phyloP scores from a whole-genome alignment of 2,797 vertebrate species.

The Chelon auratus region DNA sequence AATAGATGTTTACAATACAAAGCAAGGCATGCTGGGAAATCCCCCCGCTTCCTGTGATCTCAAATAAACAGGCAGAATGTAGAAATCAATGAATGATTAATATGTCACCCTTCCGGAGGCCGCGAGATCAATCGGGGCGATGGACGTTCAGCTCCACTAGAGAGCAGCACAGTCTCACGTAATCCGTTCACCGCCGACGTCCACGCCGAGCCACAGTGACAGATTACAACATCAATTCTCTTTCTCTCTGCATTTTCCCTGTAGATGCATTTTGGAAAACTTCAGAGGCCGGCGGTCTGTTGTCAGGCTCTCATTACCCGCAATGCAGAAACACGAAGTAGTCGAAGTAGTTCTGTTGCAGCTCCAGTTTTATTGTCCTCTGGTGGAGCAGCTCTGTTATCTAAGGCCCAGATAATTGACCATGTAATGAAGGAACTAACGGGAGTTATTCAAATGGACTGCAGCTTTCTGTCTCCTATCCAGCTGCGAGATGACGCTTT shows the following conservation, averaged over 20 bases:
- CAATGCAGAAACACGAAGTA: conserved; percentile 34
- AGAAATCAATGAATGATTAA: not conserved
- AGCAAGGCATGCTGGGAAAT: not conserved
- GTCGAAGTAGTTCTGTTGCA: conserved; percentile 2
- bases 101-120: too few relatives aligned
- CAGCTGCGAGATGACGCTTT: conserved; percentile 46
- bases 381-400: conserved; percentile 28
- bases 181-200: not conserved
- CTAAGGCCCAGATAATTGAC: conserved; percentile 53
- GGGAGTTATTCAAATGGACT: conserved; percentile 21
- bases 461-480: conserved; percentile 28
- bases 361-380: conserved; percentile 36
- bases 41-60: not conserved
- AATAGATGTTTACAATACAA: not conserved
- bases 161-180: conserved; percentile 40
- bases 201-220: not conserved
- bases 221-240: not conserved
- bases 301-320: conserved; percentile 10
- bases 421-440: conserved; percentile 54
- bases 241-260: not conserved
- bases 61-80: not conserved
- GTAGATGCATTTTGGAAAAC: conserved; percentile 8
- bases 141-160: conserved; percentile 44
- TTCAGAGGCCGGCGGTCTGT: not conserved
- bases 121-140: not conserved